phyloP scores from a whole-genome alignment of 1,140 invertebrate genomes.

The Diploscapter pachys region DNA sequence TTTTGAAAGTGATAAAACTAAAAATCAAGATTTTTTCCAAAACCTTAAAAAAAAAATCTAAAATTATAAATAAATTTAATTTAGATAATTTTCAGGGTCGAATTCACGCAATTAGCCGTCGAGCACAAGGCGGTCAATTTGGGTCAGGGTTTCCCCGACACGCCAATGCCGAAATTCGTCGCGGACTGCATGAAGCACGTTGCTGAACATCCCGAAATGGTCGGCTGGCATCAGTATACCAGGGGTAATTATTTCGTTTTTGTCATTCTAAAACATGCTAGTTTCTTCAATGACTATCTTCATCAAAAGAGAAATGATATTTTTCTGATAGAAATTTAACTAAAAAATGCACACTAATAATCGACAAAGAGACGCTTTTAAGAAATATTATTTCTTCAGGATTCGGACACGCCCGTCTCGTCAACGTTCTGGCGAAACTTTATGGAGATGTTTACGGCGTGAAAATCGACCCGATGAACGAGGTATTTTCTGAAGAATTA shows the following conservation, averaged over 20 bases:
- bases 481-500: slow-evolving; percentile 65
- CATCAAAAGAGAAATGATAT: no score
- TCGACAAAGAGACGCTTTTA: not conserved
- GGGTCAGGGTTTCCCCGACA: slow-evolving; percentile 96
- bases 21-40: not conserved
- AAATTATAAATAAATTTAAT: slow-evolving; percentile 1
- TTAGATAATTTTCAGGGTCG: slow-evolving; percentile 72
- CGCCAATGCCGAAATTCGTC: slow-evolving; percentile 78
- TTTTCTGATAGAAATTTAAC: no score
- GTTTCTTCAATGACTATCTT: no score
- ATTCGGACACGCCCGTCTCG: slow-evolving; percentile 80
- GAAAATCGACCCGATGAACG: slow-evolving; percentile 74
- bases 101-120: slow-evolving; percentile 81
- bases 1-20: no score
- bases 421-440: slow-evolving; percentile 77
- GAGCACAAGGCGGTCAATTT: slow-evolving; percentile 88
- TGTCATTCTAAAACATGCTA: not conserved
- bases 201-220: slow-evolving; percentile 68
- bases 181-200: slow-evolving; percentile 73
- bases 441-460: slow-evolving; percentile 76
- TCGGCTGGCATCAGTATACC: slow-evolving; percentile 81
- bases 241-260: slow-evolving; percentile 43
- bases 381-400: slow-evolving; percentile 30
- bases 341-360: not conserved
- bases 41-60: not conserved